Evolutionary conservation across 2,113 vertebrate genomes (phyloP), one percentile per base, ranked within the genome.

Genomic region (Hippocampus comes): DNA sequence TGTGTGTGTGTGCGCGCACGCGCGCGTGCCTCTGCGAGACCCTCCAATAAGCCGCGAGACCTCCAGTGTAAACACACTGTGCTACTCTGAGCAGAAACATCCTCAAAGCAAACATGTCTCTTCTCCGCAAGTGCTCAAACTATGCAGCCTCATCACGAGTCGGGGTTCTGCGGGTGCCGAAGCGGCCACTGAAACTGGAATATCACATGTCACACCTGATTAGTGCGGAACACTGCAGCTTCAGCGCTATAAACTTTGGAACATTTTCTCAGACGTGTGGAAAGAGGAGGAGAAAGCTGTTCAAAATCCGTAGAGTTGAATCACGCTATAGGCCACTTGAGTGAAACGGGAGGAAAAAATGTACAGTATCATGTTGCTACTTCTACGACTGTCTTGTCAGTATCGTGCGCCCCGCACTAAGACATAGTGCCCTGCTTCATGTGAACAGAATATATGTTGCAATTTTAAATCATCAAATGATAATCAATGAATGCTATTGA

Each of bases 21-120:
- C 60, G 63, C 73, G 73, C 63, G 78, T 69, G 72, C 73, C 60
- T 75, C 48, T 71, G 77, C 64, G 67, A 80, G 87, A 80, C 76
- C 75, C 78, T 69, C 74, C 80, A 82, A 63, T 64, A 82, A 86
- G 78, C 80, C 76, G 67, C 84, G 61, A 84, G 79, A 89, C 72
- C 79, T 84, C 86, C 77, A 90, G 80, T 85, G 82, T 90, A 91
- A 91, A 91, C 89, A 91, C 17, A 79, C 43, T 82, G 70, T 86
- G 84, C 51, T 64, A 49, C 77, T 81, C 78, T 57, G 80, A 79
- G 75, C 67, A 86, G 88, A 89, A 88, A 89, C 82, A 86, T 89
- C 81, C 78, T 81, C 78, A 88, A 82, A 80, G 56, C 74, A 74
- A 82, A 86, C 71, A 80, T 17, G 51, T 55, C 68, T 56, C 67